Evolutionary conservation across 53 echinoderm and acorn worm genomes (phyloP), one percentile per base, ranked within the genome.

Genomic region (Zoroaster sp.): DNA sequence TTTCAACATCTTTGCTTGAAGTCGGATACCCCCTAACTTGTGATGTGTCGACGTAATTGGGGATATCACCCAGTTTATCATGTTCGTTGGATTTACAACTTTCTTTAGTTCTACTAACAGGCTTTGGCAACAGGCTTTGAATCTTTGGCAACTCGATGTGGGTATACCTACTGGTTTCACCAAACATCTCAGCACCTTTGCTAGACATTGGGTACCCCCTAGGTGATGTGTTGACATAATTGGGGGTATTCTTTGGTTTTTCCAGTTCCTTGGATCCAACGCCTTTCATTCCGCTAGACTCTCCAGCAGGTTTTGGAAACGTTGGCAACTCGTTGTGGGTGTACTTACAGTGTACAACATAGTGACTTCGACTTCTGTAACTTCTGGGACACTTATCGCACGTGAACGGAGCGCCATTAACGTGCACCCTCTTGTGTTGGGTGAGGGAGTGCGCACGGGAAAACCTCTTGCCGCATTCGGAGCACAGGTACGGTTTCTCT

Each of bases 401-500:
- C 17, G 54, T 11, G 59, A 10, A 78, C 12, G 36, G 2, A 0
- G 33, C 18, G 15, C 59, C 35, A 18, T 36, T n/a, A 34, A 21
- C 37, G 71, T 85, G 85, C 15, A 35, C 15, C 36, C 47, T 71
- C 52, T 49, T 69, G 85, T 85, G 85, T 36, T 70, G 71, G 47
- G 15, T 85, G 0, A 85, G 85, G 4, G 85, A 85, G 36, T 85
- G 71, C 18, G 49, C 85, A 46, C 85, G 70, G 4, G 85, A 31
- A 37, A 85, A 85, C 14, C 71, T 39, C 37, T 71, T 85, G 28
- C 35, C 71, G 37, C 85, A 85, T 12, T 85, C 85, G 11, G 85
- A 49, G 85, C 85, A 85, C 1, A 36, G 46, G 70, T 85, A 85
- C 0, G 85, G 85, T n/a, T 85, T 85, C 85, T 85, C 85, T 10